Conservation (phyloP, 2,888 invertebrate genomes). For the Lobophora halterata region DNA sequence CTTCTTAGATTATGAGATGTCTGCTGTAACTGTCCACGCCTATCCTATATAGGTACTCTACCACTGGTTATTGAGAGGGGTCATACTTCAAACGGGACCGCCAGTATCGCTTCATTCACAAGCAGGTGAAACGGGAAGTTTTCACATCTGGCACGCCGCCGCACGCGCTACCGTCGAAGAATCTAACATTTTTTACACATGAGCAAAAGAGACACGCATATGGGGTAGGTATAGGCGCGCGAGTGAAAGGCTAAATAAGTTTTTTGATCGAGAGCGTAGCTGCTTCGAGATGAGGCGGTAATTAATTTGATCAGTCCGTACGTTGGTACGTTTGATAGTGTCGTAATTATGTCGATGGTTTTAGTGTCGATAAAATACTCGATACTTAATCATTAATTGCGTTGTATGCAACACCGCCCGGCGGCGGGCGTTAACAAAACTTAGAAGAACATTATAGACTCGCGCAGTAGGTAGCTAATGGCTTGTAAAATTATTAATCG, state of each 20-base stretch:
- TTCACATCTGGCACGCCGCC: constrained; percentile 72
- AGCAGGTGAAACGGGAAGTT: constrained; percentile 70
- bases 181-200: constrained; percentile 56
- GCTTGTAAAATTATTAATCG: too few species aligned
- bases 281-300: constrained; percentile 69
- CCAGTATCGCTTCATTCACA: constrained; percentile 54
- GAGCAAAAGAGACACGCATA: constrained; percentile 41
- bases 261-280: constrained; percentile 59
- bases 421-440: too few species aligned
- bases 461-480: too few species aligned
- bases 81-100: constrained; percentile 50
- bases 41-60: too few species aligned
- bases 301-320: constrained; percentile 77
- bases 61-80: constrained; percentile 31
- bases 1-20: too few species aligned
- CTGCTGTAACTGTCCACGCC: too few species aligned
- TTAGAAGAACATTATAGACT: too few species aligned
- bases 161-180: constrained; percentile 67
- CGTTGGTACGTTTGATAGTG: constrained; percentile 57
- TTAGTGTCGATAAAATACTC: constrained; percentile 22
- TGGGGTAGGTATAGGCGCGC: constrained; percentile 6
- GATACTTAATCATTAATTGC: background rate
- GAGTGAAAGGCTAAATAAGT: constrained; percentile 38
- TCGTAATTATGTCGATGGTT: constrained; percentile 40
- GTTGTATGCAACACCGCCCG: too few species aligned